phyloP scores from a whole-genome alignment of 2,113 vertebrate genomes.

The Willisornis vidua region DNA sequence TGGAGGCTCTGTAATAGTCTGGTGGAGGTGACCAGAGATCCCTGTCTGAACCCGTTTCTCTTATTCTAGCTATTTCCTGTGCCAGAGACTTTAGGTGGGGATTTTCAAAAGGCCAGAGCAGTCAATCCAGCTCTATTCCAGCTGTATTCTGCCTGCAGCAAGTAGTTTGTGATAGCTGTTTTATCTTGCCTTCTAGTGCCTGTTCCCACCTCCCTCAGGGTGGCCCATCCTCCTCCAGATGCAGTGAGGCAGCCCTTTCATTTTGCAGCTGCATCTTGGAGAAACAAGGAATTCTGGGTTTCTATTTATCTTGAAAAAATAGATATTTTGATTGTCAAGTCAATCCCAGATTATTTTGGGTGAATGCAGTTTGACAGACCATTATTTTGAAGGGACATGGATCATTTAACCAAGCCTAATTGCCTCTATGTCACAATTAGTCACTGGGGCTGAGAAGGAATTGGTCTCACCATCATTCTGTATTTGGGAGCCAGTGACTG shows the following conservation, averaged over 20 bases:
- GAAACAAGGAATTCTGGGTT: not conserved
- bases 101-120: not conserved
- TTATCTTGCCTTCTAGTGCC: not conserved
- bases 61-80: not conserved
- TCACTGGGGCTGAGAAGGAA: constrained; percentile 32
- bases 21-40: not conserved
- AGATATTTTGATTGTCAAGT: constrained; percentile 44
- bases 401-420: constrained; percentile 70
- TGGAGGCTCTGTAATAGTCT: not conserved
- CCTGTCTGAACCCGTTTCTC: not conserved
- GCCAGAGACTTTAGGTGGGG: not conserved
- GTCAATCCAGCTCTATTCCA: not conserved
- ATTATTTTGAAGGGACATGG: constrained; percentile 49
- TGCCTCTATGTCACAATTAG: constrained; percentile 64
- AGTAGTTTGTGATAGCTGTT: not conserved
- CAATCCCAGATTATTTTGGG: constrained; percentile 53
- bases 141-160: not conserved
- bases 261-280: not conserved
- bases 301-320: constrained; percentile 56
- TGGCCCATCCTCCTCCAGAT: not conserved
- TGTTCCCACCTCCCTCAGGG: not conserved
- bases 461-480: constrained; percentile 28
- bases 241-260: not conserved
- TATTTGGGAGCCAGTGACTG: constrained; percentile 31
- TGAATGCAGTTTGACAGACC: constrained; percentile 15